Percentiles rank a stretch among this genome's conserved stretches.
Evolutionary conservation across 2,113 vertebrate species (phyloP).

Genomic region (Hiodon alosoides): DNA sequence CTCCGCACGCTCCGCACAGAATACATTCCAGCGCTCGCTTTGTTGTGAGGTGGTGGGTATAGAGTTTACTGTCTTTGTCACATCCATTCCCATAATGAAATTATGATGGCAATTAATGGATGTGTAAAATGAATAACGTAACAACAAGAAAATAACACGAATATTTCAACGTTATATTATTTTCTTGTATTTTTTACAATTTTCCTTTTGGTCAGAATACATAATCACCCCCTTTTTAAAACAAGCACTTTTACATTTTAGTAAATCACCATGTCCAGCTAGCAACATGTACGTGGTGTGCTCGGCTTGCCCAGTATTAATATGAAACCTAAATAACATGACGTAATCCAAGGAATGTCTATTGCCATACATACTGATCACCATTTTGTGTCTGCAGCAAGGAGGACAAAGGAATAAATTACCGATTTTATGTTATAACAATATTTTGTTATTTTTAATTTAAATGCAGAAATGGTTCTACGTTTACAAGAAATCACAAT

Average conservation of each 20-base stretch:
- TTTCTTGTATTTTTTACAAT: no score
- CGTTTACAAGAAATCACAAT: background rate
- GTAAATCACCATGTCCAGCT: background rate
- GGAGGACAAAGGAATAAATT: conserved; percentile 25
- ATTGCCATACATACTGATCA: conserved; percentile 25
- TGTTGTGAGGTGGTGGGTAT: conserved; percentile 19
- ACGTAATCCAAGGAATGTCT: conserved; percentile 15
- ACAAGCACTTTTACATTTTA: background rate
- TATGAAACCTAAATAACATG: conserved; percentile 15
- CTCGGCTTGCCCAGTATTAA: background rate
- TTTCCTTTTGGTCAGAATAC: background rate
- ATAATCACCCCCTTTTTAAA: background rate
- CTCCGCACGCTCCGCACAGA: conserved; percentile 49
- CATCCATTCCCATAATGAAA: background rate
- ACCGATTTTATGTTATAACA: background rate
- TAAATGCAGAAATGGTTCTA: background rate
- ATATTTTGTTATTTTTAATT: background rate
- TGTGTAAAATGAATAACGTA: background rate
- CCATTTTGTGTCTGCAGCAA: conserved; percentile 25
- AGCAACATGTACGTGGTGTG: no score
- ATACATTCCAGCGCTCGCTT: conserved; percentile 59
- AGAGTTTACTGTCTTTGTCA: background rate
- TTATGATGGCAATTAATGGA: background rate
- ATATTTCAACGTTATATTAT: no score
- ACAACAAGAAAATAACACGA: background rate